Evolutionary conservation across 2,113 vertebrate species (phyloP).

Genomic region (Rhinolophus ferrumequinum): DNA sequence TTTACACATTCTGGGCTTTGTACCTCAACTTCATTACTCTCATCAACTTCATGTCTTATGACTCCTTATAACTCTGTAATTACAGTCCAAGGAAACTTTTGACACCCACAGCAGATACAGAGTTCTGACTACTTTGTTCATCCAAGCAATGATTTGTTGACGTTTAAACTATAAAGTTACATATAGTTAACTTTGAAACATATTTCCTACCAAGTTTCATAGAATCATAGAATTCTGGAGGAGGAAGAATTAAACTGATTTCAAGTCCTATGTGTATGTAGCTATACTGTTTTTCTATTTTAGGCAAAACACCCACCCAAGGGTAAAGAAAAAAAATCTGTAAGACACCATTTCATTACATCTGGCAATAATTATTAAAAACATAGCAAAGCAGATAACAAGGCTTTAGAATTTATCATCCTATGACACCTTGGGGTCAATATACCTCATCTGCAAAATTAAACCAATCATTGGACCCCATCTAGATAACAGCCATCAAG

Average conservation of each 20-base stretch:
- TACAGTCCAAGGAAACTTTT: background rate
- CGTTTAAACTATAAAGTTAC: background rate
- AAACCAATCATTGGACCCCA: background rate
- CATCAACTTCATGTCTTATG: background rate
- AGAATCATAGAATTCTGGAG: slow-evolving; percentile 7
- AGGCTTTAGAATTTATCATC: background rate
- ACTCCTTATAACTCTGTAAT: background rate
- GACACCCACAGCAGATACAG: background rate
- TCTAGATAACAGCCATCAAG: background rate
- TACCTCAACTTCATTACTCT: background rate
- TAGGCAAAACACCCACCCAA: background rate
- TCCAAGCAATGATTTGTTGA: background rate
- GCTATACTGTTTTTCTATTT: slow-evolving; percentile 18
- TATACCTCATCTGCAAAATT: background rate
- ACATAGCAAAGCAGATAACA: background rate
- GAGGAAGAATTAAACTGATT: background rate
- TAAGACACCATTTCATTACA: background rate
- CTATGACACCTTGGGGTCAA: background rate
- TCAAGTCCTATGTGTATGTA: background rate
- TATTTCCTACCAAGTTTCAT: background rate
- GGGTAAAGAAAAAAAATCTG: background rate
- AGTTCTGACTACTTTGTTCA: background rate
- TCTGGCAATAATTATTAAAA: slow-evolving; percentile 5
- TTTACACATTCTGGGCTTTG: background rate
- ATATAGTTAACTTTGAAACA: background rate